Percentiles rank a stretch among this genome's conserved stretches.
These are phyloP conservation scores for Acleris emargana DNA, from an alignment of 2,888 invertebrate genomes.

Conservation along the genomic window DNA sequence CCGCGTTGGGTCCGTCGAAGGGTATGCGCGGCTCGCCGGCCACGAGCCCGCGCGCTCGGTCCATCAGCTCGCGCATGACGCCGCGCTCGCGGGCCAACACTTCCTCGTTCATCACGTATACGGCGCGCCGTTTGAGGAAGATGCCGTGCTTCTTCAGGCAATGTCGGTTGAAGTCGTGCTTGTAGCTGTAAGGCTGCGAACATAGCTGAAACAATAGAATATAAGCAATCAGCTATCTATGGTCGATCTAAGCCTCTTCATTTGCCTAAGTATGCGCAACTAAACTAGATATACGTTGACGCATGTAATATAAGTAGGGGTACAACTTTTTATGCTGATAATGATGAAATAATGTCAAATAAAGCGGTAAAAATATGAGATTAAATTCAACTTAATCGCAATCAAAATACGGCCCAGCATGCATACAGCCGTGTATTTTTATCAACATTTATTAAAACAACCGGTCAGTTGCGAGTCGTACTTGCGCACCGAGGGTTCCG, in stretches of 20 bases:
- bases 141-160: conserved; percentile 72
- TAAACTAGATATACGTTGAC: too few species aligned
- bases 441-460: too few species aligned
- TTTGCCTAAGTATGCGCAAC: too few species aligned
- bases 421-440: too few species aligned
- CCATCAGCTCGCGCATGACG: conserved; percentile 58
- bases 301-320: too few species aligned
- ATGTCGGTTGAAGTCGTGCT: conserved; percentile 69
- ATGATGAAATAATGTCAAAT: too few species aligned
- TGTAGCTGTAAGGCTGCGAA: conserved; percentile 71
- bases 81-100: conserved; percentile 57
- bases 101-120: conserved; percentile 66
- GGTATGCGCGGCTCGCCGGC: conserved; percentile 54
- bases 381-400: too few species aligned
- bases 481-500: too few species aligned
- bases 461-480: too few species aligned
- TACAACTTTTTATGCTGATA: too few species aligned
- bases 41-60: conserved; percentile 50
- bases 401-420: too few species aligned
- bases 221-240: not conserved
- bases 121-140: conserved; percentile 58
- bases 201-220: conserved; percentile 60
- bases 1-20: conserved; percentile 59
- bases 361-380: too few species aligned
- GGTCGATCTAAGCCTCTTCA: not conserved